These are phyloP conservation scores for Drosophila obscura DNA, from an alignment of 1,140 invertebrate species.

Conservation along the genomic window DNA sequence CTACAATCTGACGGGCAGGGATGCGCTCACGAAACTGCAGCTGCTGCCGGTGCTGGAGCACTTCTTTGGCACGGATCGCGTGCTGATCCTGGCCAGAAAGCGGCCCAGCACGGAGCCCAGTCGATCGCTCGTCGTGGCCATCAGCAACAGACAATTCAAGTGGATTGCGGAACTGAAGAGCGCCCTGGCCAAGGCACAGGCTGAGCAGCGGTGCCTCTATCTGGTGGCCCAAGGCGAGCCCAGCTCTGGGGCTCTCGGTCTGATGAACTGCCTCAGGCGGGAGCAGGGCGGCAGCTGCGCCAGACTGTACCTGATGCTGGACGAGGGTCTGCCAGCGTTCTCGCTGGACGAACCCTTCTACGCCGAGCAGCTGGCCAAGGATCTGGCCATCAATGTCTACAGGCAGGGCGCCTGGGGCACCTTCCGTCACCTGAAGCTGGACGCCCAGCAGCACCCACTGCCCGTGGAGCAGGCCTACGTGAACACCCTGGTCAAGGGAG, in stretches of 20 bases:
- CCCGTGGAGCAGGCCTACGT: slow-evolving; percentile 95
- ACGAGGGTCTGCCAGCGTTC: slow-evolving; percentile 86
- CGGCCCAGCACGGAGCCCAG: slow-evolving; percentile 57
- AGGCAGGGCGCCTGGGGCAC: slow-evolving; percentile 91
- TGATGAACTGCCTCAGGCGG: slow-evolving; percentile 93
- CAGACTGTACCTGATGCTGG: slow-evolving; percentile 88
- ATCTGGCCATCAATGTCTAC: slow-evolving; percentile 93
- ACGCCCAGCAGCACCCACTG: slow-evolving; percentile 86
- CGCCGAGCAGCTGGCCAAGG: slow-evolving; percentile 87
- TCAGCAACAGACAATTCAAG: slow-evolving; percentile 88
- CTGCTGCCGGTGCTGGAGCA: slow-evolving; percentile 84
- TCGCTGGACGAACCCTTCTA: slow-evolving; percentile 86
- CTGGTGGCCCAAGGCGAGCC: slow-evolving; percentile 88
- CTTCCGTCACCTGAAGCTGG: slow-evolving; percentile 90
- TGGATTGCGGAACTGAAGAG: slow-evolving; percentile 94
- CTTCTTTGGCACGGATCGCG: slow-evolving; percentile 85
- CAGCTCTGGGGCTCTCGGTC: slow-evolving; percentile 91
- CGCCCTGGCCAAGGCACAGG: slow-evolving; percentile 86
- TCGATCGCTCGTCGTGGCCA: slow-evolving; percentile 60
- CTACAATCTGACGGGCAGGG: slow-evolving; percentile 83
- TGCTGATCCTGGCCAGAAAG: slow-evolving; percentile 86
- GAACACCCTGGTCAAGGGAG: slow-evolving; percentile 93
- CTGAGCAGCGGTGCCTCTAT: slow-evolving; percentile 87
- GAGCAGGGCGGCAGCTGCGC: slow-evolving; percentile 90
- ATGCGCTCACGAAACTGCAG: slow-evolving; percentile 81